Percentiles rank a stretch among this genome's conserved stretches.
Evolutionary conservation across 2,797 vertebrate species (phyloP).

Genomic region (Tauraco hartlaubi): DNA sequence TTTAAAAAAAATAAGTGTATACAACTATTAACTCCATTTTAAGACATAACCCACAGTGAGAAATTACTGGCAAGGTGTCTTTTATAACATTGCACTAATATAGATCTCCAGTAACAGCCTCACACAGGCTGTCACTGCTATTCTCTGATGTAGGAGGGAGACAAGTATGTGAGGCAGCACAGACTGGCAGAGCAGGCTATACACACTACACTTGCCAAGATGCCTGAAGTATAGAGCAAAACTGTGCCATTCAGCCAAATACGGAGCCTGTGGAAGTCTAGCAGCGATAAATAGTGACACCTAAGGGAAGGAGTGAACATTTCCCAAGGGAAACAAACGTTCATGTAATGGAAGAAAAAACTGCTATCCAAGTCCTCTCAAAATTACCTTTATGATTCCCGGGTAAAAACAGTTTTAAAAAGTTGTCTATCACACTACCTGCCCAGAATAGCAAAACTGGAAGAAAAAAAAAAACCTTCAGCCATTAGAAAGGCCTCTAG

Average conservation of each 20-base stretch:
- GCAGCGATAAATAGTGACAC: slow-evolving; percentile 49
- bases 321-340: background rate
- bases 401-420: background rate
- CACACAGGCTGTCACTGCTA: slow-evolving; percentile 54
- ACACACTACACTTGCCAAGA: slow-evolving; percentile 53
- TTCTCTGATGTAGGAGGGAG: slow-evolving; percentile 62
- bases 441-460: background rate
- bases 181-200: slow-evolving; percentile 59
- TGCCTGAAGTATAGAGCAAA: slow-evolving; percentile 22
- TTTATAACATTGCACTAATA: slow-evolving; percentile 37
- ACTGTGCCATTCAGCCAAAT: slow-evolving; percentile 23
- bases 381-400: background rate
- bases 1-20: background rate
- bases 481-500: background rate
- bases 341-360: background rate
- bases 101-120: slow-evolving; percentile 49
- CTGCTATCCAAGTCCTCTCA: background rate
- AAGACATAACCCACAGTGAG: slow-evolving; percentile 4
- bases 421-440: background rate
- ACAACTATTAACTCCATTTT: slow-evolving; percentile 26
- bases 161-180: slow-evolving; percentile 60
- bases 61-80: slow-evolving; percentile 46
- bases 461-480: background rate
- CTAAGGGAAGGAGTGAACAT: slow-evolving; percentile 47
- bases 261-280: background rate